Base-by-base conservation (phyloP, 2,113 vertebrate genomes). In the Upupa epops region DNA sequence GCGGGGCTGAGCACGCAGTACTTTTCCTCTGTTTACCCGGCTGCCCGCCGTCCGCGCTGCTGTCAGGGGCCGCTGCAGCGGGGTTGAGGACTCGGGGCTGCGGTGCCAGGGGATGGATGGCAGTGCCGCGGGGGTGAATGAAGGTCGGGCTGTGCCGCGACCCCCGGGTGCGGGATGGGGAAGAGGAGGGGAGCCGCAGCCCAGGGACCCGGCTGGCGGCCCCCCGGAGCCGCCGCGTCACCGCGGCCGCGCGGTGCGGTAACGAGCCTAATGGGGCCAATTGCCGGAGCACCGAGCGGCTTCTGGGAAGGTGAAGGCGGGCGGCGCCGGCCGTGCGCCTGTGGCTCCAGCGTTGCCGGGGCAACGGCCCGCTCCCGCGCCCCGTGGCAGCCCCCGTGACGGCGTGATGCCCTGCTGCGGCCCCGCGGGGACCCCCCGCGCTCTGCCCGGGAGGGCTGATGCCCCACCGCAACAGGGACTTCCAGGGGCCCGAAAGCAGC, bases 271-370 rank as follows among this genome's bases (percentile, higher is more conserved):
- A 96, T 93, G 89, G 92, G 84, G 94, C 89, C 95, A 95, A 95
- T 96, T 94, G 92, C 93, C 82, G 55, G 87, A 95, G 89, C 93
- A 94, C 76, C 25, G 72, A 84, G 87, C 70, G 6, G 86, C 90
- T 97, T 90, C 94, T 91, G 92, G 89, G 90, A 96, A 96, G 92
- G 96, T 94, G 95, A 96, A 96, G 91, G 94, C 49, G 87, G 93
- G 31, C 11, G 3, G 64, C 42, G 21, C 69, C 2, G 20, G 86
- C 63, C 66, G 61, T 48, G 58, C 0, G 61, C 93, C 31, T 80
- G 26, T 60, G 91, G 76, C 45, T 92, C 18, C 65, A 45, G 45
- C 0, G 25, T 90, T 88, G 66, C 83, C 46, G 1, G 49, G 36
- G 81, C 74, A 78, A 89, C 80, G 68, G 9, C 32, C 17, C 51